Percentiles rank a stretch among this genome's conserved stretches.
phyloP scores from a whole-genome alignment of 2,113 vertebrate species.

The Vimba vimba region DNA sequence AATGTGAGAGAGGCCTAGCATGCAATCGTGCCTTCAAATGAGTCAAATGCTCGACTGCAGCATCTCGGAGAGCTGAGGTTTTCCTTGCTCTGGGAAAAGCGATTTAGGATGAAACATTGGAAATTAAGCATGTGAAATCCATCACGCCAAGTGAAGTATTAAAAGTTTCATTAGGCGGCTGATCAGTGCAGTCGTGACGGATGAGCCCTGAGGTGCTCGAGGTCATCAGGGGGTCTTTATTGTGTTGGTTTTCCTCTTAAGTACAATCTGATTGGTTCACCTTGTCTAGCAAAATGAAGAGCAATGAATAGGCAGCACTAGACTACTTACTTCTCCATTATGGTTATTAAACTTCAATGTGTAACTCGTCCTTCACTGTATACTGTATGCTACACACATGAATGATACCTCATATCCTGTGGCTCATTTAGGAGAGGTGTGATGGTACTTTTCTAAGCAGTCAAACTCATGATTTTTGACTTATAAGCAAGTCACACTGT shows the following conservation, averaged over 20 bases:
- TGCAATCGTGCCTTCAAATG: conserved; percentile 53
- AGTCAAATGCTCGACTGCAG: conserved; percentile 52
- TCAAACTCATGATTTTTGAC: not conserved
- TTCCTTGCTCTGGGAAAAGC: conserved; percentile 47
- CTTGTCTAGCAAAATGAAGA: not conserved
- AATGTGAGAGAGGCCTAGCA: conserved; percentile 43
- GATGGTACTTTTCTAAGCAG: not conserved
- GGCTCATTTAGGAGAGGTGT: not conserved
- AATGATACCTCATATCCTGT: not conserved
- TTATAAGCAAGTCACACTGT: not conserved
- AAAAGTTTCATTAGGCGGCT: conserved; percentile 63
- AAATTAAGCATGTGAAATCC: conserved; percentile 69
- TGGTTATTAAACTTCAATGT: not conserved
- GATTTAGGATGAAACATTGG: conserved; percentile 66
- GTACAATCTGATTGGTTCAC: conserved; percentile 41
- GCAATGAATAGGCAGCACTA: not conserved
- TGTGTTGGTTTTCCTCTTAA: conserved; percentile 36
- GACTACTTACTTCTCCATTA: not conserved
- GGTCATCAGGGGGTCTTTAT: conserved; percentile 15
- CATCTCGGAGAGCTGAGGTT: conserved; percentile 40
- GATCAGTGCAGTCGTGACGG: conserved; percentile 50
- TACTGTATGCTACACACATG: not conserved
- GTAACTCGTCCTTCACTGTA: not conserved
- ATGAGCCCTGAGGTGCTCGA: conserved; percentile 12
- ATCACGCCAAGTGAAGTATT: conserved; percentile 60